These are phyloP conservation scores for Microplitis demolitor DNA, from an alignment of 1,140 invertebrate species.

Conservation along the genomic window DNA sequence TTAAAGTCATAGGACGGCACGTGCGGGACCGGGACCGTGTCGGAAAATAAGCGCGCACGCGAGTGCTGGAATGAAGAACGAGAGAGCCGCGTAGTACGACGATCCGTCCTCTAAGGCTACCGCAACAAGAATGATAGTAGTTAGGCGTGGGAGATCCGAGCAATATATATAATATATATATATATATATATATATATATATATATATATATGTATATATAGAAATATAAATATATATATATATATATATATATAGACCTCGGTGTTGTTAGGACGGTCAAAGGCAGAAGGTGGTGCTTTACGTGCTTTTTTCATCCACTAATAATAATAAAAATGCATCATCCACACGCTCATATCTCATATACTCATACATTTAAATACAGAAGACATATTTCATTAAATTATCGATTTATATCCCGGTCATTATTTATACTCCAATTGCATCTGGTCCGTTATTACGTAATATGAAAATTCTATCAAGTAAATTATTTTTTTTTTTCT, in stretches of 20 bases:
- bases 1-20: slow-evolving; percentile 11
- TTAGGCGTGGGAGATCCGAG: slow-evolving; percentile 34
- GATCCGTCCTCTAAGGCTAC: slow-evolving; percentile 35
- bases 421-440: background rate
- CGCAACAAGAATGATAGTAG: slow-evolving; percentile 38
- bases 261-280: slow-evolving; percentile 15
- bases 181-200: no score
- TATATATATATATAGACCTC: no score
- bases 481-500: no score
- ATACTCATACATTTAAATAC: no score
- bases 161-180: slow-evolving; percentile 26
- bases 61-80: slow-evolving; percentile 19
- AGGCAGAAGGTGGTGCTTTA: background rate
- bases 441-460: no score
- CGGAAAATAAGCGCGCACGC: slow-evolving; percentile 20
- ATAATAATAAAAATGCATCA: background rate
- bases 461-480: no score
- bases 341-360: background rate
- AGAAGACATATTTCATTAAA: background rate
- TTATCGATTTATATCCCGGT: background rate
- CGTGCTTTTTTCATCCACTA: background rate
- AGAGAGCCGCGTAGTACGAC: slow-evolving; percentile 14
- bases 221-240: no score
- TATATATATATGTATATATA: no score
- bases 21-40: slow-evolving; percentile 13